Evolutionary conservation across 2,113 vertebrate species (phyloP).

Genomic region (Crotalus helleri): DNA sequence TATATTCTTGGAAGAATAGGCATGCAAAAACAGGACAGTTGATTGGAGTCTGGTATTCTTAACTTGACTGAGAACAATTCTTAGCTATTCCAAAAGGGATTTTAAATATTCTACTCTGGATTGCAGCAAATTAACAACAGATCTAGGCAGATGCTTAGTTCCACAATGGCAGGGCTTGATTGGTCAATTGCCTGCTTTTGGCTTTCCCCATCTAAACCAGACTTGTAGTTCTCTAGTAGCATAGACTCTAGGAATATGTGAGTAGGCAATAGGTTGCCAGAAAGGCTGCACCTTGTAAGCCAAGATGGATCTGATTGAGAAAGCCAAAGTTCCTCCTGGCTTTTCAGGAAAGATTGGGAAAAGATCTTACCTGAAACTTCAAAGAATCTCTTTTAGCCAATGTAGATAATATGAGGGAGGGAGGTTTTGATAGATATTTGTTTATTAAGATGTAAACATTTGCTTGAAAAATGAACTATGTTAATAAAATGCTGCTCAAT

Average conservation of each 20-base stretch:
- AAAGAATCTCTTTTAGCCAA: background rate
- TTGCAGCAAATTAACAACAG: background rate
- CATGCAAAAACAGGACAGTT: background rate
- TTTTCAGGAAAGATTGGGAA: background rate
- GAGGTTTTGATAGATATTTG: background rate
- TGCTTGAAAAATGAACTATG: background rate
- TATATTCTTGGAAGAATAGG: background rate
- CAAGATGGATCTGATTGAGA: background rate
- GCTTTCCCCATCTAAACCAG: background rate
- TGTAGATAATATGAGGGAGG: background rate
- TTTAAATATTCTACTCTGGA: background rate
- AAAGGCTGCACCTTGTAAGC: background rate
- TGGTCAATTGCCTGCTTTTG: background rate
- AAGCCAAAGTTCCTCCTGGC: too few relatives aligned
- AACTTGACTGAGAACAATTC: background rate
- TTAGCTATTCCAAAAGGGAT: background rate
- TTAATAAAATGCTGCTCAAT: background rate
- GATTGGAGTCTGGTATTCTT: background rate
- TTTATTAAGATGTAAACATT: background rate
- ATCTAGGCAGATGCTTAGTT: background rate
- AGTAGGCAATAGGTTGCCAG: background rate
- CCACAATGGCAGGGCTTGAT: background rate
- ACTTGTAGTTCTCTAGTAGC: background rate
- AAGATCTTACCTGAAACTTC: background rate
- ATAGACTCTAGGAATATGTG: background rate